Evolutionary conservation across 2,888 invertebrate genomes (phyloP), one percentile per base, ranked within the genome.

Genomic region (Oxycera nigricornis): DNA sequence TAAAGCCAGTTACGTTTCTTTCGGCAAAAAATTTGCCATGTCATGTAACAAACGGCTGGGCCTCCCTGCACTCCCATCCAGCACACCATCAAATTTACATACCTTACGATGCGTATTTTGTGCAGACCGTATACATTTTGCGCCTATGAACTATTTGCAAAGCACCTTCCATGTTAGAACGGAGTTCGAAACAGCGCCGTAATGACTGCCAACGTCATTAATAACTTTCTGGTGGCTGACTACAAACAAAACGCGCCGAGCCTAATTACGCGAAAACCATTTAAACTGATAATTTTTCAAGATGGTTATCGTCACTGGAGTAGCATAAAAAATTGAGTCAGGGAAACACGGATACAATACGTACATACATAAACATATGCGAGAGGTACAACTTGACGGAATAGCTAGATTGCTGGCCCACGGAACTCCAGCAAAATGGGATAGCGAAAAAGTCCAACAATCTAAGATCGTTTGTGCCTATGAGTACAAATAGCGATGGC

Each of bases 221-320:
- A 76, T 76, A 76, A 76, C 74, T 76, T 76, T 76, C 74, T 76
- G 74, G 74, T 76, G 76, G 74, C 76, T 76, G 76, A 61, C 55
- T 73, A 68, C 74, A 76, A 76, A 76, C 76, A 76, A 76, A 76
- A 76, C 74, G 75, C 41, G 77, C 74, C 76, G 57, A 83, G 83
- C 83, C 84, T 84, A 84, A 84, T 84, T 84, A 84, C 84, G 84
- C 84, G 82, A 83, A 83, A 83, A 82, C 83, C 83, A 83, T 84
- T 84, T 82, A 81, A 83, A 84, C 79, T 80, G 80, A 82, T 84
- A 84, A 85, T 84, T 84, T 83, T 83, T 84, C 84, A 83, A 84
- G 84, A 84, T 84, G 82, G 79, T 83, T 83, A 84, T 85, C 84
- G 82, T 82, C 62, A 70, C 70, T 62, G 73, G 50, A 73, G 70